phyloP scores from a whole-genome alignment of 2,888 invertebrate genomes.

The Drosophila mimica region DNA sequence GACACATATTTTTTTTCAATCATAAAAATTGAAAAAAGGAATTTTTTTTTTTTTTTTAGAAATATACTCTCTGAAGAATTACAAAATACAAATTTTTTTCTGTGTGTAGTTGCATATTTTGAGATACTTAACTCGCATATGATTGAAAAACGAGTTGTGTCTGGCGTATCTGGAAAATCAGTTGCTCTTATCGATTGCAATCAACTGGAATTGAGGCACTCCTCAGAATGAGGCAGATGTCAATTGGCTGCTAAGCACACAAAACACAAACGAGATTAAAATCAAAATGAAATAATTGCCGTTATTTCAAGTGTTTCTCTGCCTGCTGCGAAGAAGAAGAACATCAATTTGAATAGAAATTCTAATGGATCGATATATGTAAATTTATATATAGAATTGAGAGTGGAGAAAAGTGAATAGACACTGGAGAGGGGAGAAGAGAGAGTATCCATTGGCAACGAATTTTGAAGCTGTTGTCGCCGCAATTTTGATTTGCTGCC shows the following conservation, averaged over 20 bases:
- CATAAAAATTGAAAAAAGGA: too few species aligned
- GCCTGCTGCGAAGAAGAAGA: slow-evolving; percentile 3
- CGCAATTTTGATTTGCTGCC: slow-evolving; percentile 34
- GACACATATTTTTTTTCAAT: too few species aligned
- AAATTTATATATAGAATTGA: slow-evolving; percentile 34
- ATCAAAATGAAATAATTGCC: slow-evolving; percentile 53
- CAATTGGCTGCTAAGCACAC: slow-evolving; percentile 9
- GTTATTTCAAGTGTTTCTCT: slow-evolving; percentile 41
- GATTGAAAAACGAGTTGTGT: slow-evolving; percentile 18
- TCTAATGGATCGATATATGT: slow-evolving; percentile 57
- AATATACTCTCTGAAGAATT: background rate
- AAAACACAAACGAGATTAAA: slow-evolving; percentile 11
- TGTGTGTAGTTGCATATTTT: slow-evolving; percentile 27
- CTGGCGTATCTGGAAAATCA: slow-evolving; percentile 27
- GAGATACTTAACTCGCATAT: slow-evolving; percentile 12
- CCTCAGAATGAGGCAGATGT: slow-evolving; percentile 17
- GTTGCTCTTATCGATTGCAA: slow-evolving; percentile 52
- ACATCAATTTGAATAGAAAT: slow-evolving; percentile 27
- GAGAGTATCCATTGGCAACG: slow-evolving; percentile 35
- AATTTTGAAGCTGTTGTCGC: slow-evolving; percentile 36
- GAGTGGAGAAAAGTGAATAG: background rate
- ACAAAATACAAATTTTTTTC: background rate
- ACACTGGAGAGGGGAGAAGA: background rate
- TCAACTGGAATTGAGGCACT: slow-evolving; percentile 45
- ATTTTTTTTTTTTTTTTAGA: background rate